Conservation (phyloP, 1,140 invertebrate genomes). For the Battus philenor region DNA sequence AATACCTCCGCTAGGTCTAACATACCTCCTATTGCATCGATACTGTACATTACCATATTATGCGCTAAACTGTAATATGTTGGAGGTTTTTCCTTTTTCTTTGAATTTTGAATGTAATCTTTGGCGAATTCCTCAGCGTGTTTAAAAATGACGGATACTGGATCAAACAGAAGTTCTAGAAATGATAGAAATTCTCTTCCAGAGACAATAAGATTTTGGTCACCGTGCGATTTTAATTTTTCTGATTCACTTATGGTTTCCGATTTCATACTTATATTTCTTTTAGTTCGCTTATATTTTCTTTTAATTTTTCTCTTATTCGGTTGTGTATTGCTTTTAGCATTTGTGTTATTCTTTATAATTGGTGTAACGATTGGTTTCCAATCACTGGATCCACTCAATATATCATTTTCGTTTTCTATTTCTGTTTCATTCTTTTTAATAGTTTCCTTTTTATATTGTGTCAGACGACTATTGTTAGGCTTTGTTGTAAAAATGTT, state of each 20-base stretch:
- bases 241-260: too few relatives aligned
- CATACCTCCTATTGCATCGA: constrained; percentile 50
- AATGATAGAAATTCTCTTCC: constrained; percentile 31
- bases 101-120: constrained; percentile 30
- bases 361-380: constrained; percentile 44
- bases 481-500: constrained; percentile 32
- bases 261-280: constrained; percentile 26
- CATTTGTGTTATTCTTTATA: constrained; percentile 20
- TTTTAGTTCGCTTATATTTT: constrained; percentile 30
- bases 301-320: constrained; percentile 24
- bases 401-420: constrained; percentile 22
- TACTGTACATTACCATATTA: constrained; percentile 44
- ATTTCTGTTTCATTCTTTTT: constrained; percentile 24
- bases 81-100: constrained; percentile 39
- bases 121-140: constrained; percentile 34
- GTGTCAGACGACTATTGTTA: constrained; percentile 45
- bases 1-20: constrained; percentile 37
- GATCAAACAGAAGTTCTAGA: constrained; percentile 27
- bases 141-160: constrained; percentile 30
- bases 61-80: constrained; percentile 41
- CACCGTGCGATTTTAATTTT: not conserved
- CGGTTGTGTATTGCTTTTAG: not conserved
- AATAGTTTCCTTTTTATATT: constrained; percentile 35
- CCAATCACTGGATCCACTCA: constrained; percentile 44
- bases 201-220: constrained; percentile 4